phyloP scores from a whole-genome alignment of 2,888 invertebrate species.

The Ectobius pallidus region DNA sequence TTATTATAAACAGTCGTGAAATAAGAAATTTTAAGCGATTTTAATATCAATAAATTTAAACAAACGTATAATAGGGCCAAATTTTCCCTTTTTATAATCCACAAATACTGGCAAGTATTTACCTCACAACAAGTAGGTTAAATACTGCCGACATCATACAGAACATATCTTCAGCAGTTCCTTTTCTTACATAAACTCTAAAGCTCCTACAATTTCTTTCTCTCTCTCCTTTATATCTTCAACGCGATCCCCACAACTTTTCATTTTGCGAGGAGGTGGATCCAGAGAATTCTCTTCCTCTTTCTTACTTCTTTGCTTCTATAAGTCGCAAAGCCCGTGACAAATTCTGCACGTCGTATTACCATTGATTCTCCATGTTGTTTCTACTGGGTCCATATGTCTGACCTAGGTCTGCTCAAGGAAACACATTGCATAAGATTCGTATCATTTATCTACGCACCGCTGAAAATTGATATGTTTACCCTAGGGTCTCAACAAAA shows the following conservation, averaged over 20 bases:
- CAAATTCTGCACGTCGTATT: conserved; percentile 5
- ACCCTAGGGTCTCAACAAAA: no score
- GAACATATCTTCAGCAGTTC: neutral
- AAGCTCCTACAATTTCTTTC: neutral
- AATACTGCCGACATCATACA: no score
- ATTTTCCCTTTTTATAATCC: no score
- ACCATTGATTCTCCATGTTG: conserved; percentile 3
- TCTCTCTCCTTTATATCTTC: no score
- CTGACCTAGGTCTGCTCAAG: neutral
- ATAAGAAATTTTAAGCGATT: no score
- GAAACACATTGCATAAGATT: conserved; percentile 7
- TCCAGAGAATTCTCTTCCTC: neutral
- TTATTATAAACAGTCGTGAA: no score
- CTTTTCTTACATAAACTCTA: neutral
- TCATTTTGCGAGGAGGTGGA: neutral
- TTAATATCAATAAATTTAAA: no score
- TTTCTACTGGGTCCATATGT: conserved; percentile 6
- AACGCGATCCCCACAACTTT: neutral
- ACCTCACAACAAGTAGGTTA: no score
- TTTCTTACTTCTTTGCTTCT: neutral
- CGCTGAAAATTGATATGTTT: no score
- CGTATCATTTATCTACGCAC: neutral
- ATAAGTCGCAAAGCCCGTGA: neutral
- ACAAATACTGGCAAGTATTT: no score
- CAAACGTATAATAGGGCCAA: no score